Percentiles rank a stretch among this genome's conserved stretches.
These are phyloP conservation scores for Muntiacus reevesi DNA, from an alignment of 2,113 vertebrate species.

Conservation along the genomic window DNA sequence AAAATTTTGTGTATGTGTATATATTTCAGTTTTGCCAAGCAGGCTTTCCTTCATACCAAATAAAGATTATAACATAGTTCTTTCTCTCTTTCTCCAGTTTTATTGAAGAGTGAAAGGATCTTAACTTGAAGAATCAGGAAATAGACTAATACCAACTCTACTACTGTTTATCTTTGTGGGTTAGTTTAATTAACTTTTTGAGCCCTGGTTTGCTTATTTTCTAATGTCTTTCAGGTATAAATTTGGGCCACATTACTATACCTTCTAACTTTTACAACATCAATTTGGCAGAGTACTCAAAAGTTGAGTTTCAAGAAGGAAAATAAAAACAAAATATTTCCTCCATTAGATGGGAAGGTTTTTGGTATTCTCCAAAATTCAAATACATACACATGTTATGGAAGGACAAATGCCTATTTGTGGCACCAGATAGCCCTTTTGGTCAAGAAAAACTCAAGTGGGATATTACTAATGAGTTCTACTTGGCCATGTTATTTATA, in stretches of 20 bases:
- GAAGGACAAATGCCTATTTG: not conserved
- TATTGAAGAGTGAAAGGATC: not conserved
- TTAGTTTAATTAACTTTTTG: not conserved
- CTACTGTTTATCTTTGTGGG: not conserved
- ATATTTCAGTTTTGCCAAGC: not conserved
- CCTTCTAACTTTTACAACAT: not conserved
- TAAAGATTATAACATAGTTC: not conserved
- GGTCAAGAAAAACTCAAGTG: not conserved
- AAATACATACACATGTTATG: not conserved
- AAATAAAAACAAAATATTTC: not conserved
- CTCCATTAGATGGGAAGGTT: not conserved
- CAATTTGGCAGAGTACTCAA: not conserved
- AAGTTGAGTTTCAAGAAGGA: not conserved
- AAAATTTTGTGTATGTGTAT: not conserved
- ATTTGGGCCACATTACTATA: not conserved
- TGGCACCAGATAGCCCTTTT: not conserved
- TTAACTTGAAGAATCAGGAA: not conserved
- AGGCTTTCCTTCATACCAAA: not conserved
- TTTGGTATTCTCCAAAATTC: not conserved
- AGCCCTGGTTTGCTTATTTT: not conserved
- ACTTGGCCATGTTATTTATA: conserved; percentile 43
- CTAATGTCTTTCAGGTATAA: not conserved
- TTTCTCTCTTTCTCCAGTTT: not conserved
- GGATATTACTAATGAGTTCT: not conserved
- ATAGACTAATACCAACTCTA: not conserved